phyloP scores from a whole-genome alignment of 2,797 vertebrate genomes.

The Gymnopithys bicolor region DNA sequence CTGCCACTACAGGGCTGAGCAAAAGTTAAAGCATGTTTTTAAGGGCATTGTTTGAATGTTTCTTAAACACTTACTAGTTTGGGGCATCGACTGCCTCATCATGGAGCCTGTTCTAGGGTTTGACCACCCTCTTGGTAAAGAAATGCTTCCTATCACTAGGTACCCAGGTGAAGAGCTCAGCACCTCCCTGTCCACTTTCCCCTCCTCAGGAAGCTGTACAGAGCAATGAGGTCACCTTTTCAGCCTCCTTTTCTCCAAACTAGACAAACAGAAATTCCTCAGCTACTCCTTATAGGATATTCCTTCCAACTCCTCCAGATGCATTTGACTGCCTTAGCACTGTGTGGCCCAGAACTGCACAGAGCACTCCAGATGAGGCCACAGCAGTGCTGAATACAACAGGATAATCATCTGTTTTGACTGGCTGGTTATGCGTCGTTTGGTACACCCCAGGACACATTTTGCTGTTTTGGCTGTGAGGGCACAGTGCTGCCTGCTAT shows the following conservation, averaged over 20 bases:
- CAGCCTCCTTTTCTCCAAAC: neutral
- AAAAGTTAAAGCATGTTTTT: neutral
- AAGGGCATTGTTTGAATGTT: neutral
- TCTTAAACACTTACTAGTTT: neutral
- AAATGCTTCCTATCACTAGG: neutral
- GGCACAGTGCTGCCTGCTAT: neutral
- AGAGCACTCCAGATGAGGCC: neutral
- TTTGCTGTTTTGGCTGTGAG: neutral
- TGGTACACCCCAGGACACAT: neutral
- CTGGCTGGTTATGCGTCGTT: neutral
- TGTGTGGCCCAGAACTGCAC: neutral
- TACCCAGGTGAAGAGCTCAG: neutral
- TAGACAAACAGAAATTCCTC: neutral
- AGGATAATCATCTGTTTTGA: neutral
- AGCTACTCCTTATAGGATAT: fast-evolving
- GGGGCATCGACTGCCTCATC: fast-evolving
- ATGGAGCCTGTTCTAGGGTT: neutral
- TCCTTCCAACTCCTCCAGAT: neutral
- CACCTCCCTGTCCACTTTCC: neutral
- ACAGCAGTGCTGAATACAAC: neutral
- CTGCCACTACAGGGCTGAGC: neutral
- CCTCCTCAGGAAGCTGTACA: neutral
- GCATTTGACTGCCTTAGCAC: neutral
- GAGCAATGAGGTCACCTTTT: neutral
- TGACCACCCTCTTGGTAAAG: neutral